Percentiles rank a stretch among this genome's conserved stretches.
phyloP scores from a whole-genome alignment of 1,140 invertebrate species.

The Venustaconcha ellipsiformis region DNA sequence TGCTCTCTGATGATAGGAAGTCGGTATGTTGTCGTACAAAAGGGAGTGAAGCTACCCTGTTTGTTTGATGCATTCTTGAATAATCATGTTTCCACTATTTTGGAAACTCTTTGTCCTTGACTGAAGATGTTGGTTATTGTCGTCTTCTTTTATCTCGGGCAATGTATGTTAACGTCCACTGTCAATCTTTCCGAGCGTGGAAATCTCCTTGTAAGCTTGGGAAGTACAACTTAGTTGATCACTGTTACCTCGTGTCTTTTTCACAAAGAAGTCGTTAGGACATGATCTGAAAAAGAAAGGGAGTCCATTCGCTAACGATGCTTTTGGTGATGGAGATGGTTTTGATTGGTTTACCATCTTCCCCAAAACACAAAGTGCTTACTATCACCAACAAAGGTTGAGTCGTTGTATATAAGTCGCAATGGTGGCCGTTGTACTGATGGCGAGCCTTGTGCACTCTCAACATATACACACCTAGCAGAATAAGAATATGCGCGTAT shows the following conservation, averaged over 20 bases:
- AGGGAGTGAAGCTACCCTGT: neutral
- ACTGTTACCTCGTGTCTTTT: neutral
- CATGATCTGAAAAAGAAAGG: neutral
- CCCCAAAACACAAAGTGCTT: neutral
- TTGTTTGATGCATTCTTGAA: neutral
- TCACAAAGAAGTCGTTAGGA: neutral
- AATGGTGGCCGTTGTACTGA: neutral
- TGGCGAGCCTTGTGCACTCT: neutral
- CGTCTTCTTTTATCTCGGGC: neutral
- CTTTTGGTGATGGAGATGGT: neutral
- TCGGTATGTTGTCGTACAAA: neutral
- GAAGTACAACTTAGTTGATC: neutral
- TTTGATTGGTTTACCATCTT: neutral
- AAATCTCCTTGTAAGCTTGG: neutral
- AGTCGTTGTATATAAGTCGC: neutral
- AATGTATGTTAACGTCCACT: neutral
- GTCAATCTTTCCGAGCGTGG: too few relatives aligned
- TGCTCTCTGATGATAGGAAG: too few relatives aligned
- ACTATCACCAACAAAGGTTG: neutral
- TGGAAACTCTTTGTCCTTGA: neutral
- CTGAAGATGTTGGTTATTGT: neutral
- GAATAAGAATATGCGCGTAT: neutral
- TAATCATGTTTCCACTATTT: neutral
- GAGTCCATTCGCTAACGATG: neutral
- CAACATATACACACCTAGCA: neutral